Base-by-base conservation (phyloP, 2,888 invertebrate species). In the Caenorhabditis plicata region DNA sequence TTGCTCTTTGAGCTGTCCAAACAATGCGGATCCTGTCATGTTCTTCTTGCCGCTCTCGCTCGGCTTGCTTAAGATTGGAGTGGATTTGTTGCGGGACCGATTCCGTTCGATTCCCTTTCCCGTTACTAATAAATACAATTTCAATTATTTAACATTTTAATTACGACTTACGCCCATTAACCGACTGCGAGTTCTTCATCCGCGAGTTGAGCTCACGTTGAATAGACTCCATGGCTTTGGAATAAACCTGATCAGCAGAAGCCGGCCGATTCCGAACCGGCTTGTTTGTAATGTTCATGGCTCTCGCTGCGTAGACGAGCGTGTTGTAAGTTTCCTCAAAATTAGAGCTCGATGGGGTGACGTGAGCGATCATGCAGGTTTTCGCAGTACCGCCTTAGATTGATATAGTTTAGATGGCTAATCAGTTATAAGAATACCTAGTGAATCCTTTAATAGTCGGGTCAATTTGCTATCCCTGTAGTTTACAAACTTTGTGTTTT, bases 321-420 rank as follows among this genome's bases (percentile, higher is more conserved):
- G 95, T 95, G 79, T 93, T 95, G 71, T 92, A 87, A 2, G 91
- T 90, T 82, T 95, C 94, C 80, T 95, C 94, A 26, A 90, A 88
- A 77, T 90, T 89, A 7, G 85, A 83, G 15, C 86, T 86, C 29
- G 90, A 89, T 0, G 94, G 91, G 1, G 91, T 90, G 33, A 94
- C 89, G 83, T 95, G 93, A 2, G 94, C 94, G 54, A 95, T 90
- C 94, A 95, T 95, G 13, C 93, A 92, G 0, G 95, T 95, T 75
- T 90, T 88, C 80, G 93, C 93, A 80, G 92, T 91, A 5, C 94
- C 92, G 70, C 74, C n/a, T n/a, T n/a, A n/a, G n/a, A n/a, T 72
- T 66, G 36, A 46, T 48, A 32, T 36, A 19, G 32, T 15, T 32
- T 41, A 38, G 20, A 40, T 22, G 22, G 13, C 20, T 31, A 27